phyloP scores from a whole-genome alignment of 2,888 invertebrate species.

The Alcis repandata region DNA sequence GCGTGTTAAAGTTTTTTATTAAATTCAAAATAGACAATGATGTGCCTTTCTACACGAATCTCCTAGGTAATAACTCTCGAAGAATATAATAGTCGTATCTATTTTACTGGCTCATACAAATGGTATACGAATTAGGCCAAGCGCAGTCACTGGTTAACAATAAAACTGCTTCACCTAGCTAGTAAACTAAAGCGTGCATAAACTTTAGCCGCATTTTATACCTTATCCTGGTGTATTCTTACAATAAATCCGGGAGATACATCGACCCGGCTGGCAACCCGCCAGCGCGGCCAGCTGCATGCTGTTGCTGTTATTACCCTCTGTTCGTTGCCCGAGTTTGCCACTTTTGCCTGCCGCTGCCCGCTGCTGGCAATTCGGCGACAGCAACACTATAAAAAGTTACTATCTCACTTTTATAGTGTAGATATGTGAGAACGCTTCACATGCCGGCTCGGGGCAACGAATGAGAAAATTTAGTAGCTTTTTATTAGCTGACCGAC shows the following conservation, averaged over 20 bases:
- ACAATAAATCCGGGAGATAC: conserved; percentile 10
- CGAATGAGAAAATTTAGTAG: background rate
- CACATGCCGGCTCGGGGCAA: background rate
- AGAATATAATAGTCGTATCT: too few species aligned
- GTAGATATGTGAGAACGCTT: conserved; percentile 1
- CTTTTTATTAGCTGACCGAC: conserved; percentile 16
- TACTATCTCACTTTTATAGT: conserved; percentile 12
- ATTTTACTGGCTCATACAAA: too few species aligned
- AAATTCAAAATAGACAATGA: too few species aligned
- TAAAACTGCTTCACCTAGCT: background rate
- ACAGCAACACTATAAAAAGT: conserved; percentile 4
- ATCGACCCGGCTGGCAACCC: conserved; percentile 1
- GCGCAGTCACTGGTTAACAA: background rate
- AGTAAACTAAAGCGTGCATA: conserved; percentile 4
- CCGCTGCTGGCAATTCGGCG: conserved; percentile 1
- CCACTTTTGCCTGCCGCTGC: background rate
- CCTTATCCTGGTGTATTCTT: conserved; percentile 1
- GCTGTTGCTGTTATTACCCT: conserved; percentile 12
- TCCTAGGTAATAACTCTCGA: too few species aligned
- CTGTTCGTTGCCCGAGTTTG: conserved; percentile 4
- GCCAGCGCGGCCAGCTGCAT: conserved; percentile 17
- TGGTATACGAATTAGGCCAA: too few species aligned
- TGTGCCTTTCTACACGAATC: too few species aligned
- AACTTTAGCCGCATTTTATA: conserved; percentile 20
- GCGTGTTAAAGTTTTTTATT: too few species aligned